A percentile compares a stretch with the other conserved stretches of the same genome.
Conservation (phyloP, 2,797 vertebrate genomes). For the Simalia tracyae region DNA sequence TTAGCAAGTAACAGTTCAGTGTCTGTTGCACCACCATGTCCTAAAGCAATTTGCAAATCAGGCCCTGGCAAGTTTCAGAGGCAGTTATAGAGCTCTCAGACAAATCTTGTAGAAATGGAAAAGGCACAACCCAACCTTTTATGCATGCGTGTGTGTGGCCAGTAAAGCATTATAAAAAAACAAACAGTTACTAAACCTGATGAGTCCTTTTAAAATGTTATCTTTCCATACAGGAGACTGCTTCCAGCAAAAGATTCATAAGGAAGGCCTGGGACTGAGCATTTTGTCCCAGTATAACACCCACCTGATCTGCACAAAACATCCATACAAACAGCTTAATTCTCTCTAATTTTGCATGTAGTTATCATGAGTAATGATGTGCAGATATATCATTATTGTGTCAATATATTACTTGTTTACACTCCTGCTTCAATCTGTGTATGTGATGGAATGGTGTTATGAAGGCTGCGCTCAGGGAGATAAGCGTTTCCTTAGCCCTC, state of each 20-base stretch:
- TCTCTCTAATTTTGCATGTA: not conserved
- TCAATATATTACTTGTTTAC: not conserved
- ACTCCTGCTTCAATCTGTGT: not conserved
- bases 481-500: too few species aligned
- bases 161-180: not conserved
- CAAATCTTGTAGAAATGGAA: not conserved
- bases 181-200: not conserved
- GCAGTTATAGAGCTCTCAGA: not conserved
- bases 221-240: not conserved
- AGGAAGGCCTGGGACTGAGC: not conserved
- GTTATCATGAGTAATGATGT: not conserved
- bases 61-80: not conserved
- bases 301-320: not conserved
- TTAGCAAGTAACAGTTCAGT: not conserved
- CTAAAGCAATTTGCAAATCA: not conserved
- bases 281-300: not conserved
- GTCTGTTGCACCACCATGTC: not conserved
- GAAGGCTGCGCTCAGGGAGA: too few species aligned
- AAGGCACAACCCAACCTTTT: too few species aligned
- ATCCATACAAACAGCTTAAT: not conserved
- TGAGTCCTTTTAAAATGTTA: not conserved
- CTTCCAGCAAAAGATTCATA: not conserved
- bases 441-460: too few species aligned
- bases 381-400: too few species aligned
- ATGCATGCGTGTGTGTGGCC: not conserved